Evolutionary conservation across 1,140 invertebrate genomes (phyloP), one percentile per base, ranked within the genome.

Genomic region (Diorhabda sublineata): DNA sequence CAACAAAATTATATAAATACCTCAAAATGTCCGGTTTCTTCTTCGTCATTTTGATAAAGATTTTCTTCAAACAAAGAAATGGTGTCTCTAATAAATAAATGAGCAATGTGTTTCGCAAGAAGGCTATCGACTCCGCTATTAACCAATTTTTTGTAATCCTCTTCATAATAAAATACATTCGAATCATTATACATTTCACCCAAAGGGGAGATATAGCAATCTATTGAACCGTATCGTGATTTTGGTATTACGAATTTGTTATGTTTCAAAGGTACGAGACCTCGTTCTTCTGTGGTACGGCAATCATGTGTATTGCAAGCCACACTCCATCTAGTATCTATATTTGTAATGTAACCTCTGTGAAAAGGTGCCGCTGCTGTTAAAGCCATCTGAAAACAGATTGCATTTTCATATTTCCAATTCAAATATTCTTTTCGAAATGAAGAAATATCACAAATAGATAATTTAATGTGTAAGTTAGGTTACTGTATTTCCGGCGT

Each of bases 21-120:
- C 86, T 99, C 98, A 86, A 99, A 99, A 83, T 99, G 98, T 82
- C 99, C 97, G 0, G 94, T 95, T 76, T 99, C 97, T 71, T 92
- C 90, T 42, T 88, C 84, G 82, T 99, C 96, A 81, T 98, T 92
- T 79, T 98, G 96, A 82, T 98, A 80, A 7, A 99, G 86, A 82
- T 98, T 98, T 82, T 99, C 98, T 52, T 90, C 91, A 84, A 98
- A 99, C 44, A 99, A 83, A n/a, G 95, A 95, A 0, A 99, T 92
- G 0, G 97, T 93, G 82, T 99, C 98, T 57, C 98, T 86, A 70
- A 99, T 98, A 81, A 99, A 99, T 61, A 99, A 86, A 85, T 99
- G 98, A 56, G 98, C 95, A 71, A 99, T 89, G 80, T 99, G 98
- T 81, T 94, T 88, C 5, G 97, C 94, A 68, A 99, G 82, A 57